phyloP scores from a whole-genome alignment of 1,140 invertebrate species.

The Drosophila bifasciata region DNA sequence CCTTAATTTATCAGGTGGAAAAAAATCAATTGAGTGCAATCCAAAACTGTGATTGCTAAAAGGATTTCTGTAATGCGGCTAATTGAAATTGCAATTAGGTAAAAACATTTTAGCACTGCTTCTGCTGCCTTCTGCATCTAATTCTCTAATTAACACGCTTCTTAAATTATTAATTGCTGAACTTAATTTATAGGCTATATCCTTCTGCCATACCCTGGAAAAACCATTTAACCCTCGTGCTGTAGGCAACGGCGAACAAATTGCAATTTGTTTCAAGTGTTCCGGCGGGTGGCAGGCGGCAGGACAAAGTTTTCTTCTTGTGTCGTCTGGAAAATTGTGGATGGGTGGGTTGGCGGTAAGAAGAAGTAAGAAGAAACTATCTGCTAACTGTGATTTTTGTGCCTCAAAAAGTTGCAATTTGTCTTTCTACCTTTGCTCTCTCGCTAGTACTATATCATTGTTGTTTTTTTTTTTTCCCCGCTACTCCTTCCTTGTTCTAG shows the following conservation, averaged over 20 bases:
- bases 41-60: constrained; percentile 8
- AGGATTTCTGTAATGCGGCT: constrained; percentile 52
- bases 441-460: constrained; percentile 12
- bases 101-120: constrained; percentile 16
- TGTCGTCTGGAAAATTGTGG: constrained; percentile 12
- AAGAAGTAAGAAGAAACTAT: constrained; percentile 58
- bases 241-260: constrained; percentile 57
- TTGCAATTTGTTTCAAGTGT: constrained; percentile 80
- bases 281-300: constrained; percentile 29
- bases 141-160: constrained; percentile 74
- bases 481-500: constrained; percentile 19
- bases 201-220: constrained; percentile 6
- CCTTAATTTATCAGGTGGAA: too few species aligned
- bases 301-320: constrained; percentile 65
- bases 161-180: constrained; percentile 78
- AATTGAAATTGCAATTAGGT: constrained; percentile 75
- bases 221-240: constrained; percentile 7
- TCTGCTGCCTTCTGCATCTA: background rate
- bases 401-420: constrained; percentile 72
- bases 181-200: constrained; percentile 72
- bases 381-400: constrained; percentile 68
- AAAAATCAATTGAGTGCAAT: background rate
- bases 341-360: background rate
- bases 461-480: constrained; percentile 17
- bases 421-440: constrained; percentile 58